phyloP scores from a whole-genome alignment of 35 echinoderm and acorn worm species.

The Chiridota heheva region DNA sequence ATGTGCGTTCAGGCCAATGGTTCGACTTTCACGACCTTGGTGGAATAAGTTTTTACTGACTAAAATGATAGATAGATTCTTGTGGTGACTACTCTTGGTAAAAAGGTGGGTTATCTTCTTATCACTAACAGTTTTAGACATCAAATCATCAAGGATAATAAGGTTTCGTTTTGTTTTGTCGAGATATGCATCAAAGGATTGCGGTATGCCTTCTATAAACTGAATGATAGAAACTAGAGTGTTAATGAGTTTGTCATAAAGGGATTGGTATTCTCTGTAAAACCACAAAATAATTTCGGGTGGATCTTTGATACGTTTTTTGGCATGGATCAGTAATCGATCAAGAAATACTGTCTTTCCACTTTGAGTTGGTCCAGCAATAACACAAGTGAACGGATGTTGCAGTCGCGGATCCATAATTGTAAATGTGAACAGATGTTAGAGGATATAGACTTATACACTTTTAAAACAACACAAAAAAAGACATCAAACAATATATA shows the following conservation, averaged over 20 bases:
- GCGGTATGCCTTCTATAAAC: conserved; percentile 41
- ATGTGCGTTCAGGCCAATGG: conserved; percentile 52
- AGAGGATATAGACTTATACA: no score
- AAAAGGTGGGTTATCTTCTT: conserved; percentile 31
- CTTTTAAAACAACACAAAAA: conserved; percentile 64
- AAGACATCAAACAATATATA: no score
- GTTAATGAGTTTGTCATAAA: background rate
- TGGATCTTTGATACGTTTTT: conserved; percentile 32
- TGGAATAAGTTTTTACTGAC: conserved; percentile 35
- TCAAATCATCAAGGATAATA: conserved; percentile 47
- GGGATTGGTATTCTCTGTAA: conserved; percentile 19
- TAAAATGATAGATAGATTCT: conserved; percentile 34
- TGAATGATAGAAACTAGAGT: background rate
- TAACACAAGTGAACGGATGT: conserved; percentile 40
- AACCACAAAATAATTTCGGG: no score
- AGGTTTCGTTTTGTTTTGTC: conserved; percentile 28
- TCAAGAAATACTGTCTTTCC: conserved; percentile 62
- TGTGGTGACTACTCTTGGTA: conserved; percentile 46
- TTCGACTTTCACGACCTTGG: conserved; percentile 19
- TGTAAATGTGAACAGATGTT: conserved; percentile 23
- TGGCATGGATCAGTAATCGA: conserved; percentile 39
- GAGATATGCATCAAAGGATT: conserved; percentile 6
- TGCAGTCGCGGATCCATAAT: conserved; percentile 39
- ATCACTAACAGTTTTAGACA: conserved; percentile 25
- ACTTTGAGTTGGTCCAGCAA: conserved; percentile 53